These are phyloP conservation scores for Chamaea fasciata DNA, from an alignment of 2,113 vertebrate species.

Conservation along the genomic window DNA sequence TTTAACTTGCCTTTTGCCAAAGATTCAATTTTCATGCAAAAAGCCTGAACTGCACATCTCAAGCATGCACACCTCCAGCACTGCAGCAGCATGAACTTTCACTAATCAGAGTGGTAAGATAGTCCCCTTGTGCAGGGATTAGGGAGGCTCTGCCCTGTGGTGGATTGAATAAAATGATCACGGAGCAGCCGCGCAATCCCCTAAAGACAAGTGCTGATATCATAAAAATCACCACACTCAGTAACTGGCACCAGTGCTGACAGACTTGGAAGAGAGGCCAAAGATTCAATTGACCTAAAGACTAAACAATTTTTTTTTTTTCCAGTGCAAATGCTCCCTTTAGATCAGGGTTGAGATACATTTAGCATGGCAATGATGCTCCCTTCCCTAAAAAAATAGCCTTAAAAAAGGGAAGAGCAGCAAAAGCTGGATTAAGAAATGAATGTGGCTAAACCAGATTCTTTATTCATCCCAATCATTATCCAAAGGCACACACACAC, in stretches of 20 bases:
- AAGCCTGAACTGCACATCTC: neutral
- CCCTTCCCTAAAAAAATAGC: neutral
- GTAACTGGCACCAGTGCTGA: neutral
- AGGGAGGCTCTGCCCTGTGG: neutral
- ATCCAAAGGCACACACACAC: neutral
- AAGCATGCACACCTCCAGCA: neutral
- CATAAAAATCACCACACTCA: neutral
- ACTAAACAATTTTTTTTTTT: neutral
- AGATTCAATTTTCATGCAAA: neutral
- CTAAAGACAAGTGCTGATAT: neutral
- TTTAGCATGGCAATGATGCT: neutral
- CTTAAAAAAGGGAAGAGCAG: neutral
- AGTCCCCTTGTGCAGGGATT: neutral
- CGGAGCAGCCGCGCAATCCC: neutral
- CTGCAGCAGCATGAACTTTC: neutral
- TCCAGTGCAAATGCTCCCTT: neutral
- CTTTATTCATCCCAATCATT: neutral
- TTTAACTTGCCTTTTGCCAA: neutral
- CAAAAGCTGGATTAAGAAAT: neutral
- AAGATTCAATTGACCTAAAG: slow-evolving; percentile 15
- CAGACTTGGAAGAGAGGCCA: neutral
- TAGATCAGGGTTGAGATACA: neutral
- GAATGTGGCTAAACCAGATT: neutral
- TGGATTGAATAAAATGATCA: neutral
- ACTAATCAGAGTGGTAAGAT: neutral